phyloP scores from a whole-genome alignment of 2,113 vertebrate species.

The Calyptomena viridis region DNA sequence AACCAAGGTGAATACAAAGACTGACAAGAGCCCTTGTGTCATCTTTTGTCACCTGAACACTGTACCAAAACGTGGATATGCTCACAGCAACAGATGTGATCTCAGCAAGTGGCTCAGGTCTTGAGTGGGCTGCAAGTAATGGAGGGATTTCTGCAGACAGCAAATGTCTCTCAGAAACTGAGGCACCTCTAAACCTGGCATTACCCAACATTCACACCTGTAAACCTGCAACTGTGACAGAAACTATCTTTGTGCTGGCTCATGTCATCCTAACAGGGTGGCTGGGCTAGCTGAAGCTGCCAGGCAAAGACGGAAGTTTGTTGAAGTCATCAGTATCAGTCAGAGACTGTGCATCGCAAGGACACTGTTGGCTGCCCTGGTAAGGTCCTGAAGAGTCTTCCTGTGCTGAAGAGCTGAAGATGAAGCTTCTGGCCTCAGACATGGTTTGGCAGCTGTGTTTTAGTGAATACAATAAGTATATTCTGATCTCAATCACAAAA shows the following conservation, averaged over 20 bases:
- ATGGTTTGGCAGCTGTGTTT: background rate
- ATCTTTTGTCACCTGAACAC: background rate
- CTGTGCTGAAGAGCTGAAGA: background rate
- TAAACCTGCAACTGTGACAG: background rate
- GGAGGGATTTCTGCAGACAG: too few relatives aligned
- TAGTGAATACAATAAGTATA: background rate
- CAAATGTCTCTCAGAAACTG: rapidly evolving
- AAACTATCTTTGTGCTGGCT: background rate
- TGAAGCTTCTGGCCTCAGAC: background rate
- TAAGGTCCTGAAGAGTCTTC: background rate
- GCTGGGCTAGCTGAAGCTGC: background rate
- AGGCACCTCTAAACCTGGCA: background rate
- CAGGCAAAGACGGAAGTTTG: background rate
- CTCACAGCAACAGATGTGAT: background rate
- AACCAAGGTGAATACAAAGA: background rate
- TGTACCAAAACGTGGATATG: background rate
- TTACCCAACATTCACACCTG: background rate
- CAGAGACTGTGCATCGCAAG: background rate
- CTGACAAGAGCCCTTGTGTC: background rate
- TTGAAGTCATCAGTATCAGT: background rate
- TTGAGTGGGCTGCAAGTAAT: background rate
- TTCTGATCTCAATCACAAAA: background rate
- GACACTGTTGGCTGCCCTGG: background rate
- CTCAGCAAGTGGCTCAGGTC: background rate
- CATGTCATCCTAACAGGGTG: background rate